Evolutionary conservation across 2,797 vertebrate species (phyloP), one percentile per base, ranked within the genome.

Genomic region (Ctenosaura bakeri): DNA sequence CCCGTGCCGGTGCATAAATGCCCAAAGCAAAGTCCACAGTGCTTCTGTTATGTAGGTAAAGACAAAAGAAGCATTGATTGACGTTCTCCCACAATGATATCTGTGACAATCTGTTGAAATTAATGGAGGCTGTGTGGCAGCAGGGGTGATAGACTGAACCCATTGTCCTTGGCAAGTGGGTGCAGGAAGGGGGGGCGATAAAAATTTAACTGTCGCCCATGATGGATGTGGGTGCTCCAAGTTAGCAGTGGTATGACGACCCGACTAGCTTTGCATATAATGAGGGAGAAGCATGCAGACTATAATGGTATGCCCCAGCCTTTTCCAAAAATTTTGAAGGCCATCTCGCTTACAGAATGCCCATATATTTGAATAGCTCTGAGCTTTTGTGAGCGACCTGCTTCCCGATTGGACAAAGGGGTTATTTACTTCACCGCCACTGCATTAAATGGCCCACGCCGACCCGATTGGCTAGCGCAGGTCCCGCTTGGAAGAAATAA

Each of bases 11-110:
- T 46, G 85, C 26, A 56, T 6, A 89, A 91, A 91, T 0, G 22
- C 88, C 7, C 7, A 5, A 5, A 0, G 29, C 50, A 62, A 89
- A 81, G 78, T 66, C 13, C 2, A 2, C 32, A 78, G 2, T 20
- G 2, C 66, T 87, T 83, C 22, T 94, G 54, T 76, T 54, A 93
- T 94, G 84, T 87, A n/a, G 91, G 91, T 46, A 50, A 71, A 85
- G 90, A 91, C 84, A 73, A 91, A 93, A 38, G 84, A 92, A 95
- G 89, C 87, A 83, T 92, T 26, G 0, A 46, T 86, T 1, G 0
- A n/a, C 89, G 54, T 84, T 89, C 90, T 64, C 16, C 32, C 89
- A 16, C 80, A n/a, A 52, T 64, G 88, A n/a, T 54, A 29, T 46
- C 24, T 7, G 24, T 46, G 50, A 56, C 71, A 26, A 79, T 54